These are phyloP conservation scores for Trisateles emortualis DNA, from an alignment of 2,888 invertebrate genomes.

Conservation along the genomic window DNA sequence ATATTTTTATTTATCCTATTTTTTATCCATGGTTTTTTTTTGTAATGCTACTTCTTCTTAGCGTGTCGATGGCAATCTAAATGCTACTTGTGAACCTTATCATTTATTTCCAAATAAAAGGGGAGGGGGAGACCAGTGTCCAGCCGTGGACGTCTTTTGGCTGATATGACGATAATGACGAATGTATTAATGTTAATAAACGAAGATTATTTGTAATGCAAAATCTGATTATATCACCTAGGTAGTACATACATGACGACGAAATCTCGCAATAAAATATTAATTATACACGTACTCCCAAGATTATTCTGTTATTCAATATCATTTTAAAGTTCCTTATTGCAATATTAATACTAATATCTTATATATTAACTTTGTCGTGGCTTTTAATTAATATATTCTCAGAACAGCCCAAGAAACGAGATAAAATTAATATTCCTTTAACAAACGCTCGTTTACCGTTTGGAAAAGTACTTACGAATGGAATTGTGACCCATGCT, in stretches of 20 bases:
- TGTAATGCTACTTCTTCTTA: too few species aligned
- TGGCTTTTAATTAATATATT: constrained; percentile 12
- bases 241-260: too few species aligned
- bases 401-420: constrained; percentile 8
- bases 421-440: constrained; percentile 30
- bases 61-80: too few species aligned
- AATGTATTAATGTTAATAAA: too few species aligned
- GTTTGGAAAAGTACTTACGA: constrained; percentile 56
- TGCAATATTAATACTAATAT: not conserved
- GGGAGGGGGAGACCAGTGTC: too few species aligned
- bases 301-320: not conserved
- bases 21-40: too few species aligned
- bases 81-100: too few species aligned
- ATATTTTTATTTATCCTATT: too few species aligned
- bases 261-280: not conserved
- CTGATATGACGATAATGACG: too few species aligned
- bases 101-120: too few species aligned
- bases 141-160: too few species aligned
- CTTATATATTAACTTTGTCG: not conserved
- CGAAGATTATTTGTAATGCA: too few species aligned
- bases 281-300: not conserved
- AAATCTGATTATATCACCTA: not conserved
- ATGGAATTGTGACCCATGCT: constrained; percentile 54
- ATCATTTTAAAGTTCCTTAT: not conserved
- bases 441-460: constrained; percentile 33